These are phyloP conservation scores for Caenorhabditis sp. DNA, from an alignment of 2,888 invertebrate species.

Conservation along the genomic window DNA sequence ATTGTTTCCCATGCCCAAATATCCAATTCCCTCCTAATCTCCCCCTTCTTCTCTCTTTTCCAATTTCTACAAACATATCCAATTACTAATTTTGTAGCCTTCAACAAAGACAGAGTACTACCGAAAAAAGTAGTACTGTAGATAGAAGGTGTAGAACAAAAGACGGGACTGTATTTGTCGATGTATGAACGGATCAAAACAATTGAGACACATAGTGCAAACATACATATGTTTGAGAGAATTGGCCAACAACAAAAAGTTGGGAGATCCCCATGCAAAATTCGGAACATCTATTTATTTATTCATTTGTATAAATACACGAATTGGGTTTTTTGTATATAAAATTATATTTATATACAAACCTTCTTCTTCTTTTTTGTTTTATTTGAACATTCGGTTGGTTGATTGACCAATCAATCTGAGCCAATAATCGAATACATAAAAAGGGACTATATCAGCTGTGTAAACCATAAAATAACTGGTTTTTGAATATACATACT, in stretches of 20 bases:
- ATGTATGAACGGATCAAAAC: neutral
- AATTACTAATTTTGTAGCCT: neutral
- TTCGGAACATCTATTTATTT: too few relatives aligned
- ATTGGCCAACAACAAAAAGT: too few relatives aligned
- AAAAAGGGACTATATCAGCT: neutral
- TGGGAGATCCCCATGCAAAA: too few relatives aligned
- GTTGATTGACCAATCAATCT: neutral
- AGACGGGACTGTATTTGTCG: neutral
- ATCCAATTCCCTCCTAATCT: neutral
- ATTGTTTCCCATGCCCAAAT: slow-evolving; percentile 15
- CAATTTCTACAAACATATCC: neutral
- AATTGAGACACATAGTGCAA: too few relatives aligned
- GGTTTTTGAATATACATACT: too few relatives aligned
- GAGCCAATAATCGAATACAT: neutral
- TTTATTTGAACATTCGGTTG: neutral
- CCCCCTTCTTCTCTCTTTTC: neutral
- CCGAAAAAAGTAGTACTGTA: neutral
- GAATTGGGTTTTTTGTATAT: too few relatives aligned
- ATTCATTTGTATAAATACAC: too few relatives aligned
- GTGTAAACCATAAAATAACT: neutral
- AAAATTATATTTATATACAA: neutral
- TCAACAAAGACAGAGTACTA: neutral
- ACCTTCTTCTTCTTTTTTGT: neutral
- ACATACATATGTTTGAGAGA: too few relatives aligned
- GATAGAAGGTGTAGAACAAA: neutral